phyloP scores from a whole-genome alignment of 1,140 invertebrate species.

The Caenorhabditis inopinata region DNA sequence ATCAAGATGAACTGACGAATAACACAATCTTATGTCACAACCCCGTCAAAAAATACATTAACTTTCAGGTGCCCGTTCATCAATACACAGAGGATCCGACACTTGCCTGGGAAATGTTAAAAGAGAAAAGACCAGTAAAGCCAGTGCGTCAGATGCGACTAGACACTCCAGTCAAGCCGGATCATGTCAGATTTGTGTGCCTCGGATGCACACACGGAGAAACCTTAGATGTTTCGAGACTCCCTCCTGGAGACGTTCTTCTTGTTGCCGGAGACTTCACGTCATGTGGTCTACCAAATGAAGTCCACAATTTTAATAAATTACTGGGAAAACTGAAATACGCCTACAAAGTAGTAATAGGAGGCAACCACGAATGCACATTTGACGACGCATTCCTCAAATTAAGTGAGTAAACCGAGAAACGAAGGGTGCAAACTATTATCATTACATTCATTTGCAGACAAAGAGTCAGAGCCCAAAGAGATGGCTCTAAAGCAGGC shows the following conservation, averaged over 20 bases:
- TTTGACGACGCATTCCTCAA: slow-evolving; percentile 71
- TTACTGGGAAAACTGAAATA: slow-evolving; percentile 80
- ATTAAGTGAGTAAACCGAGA: slow-evolving; percentile 34
- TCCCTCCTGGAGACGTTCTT: slow-evolving; percentile 79
- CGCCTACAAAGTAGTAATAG: slow-evolving; percentile 80
- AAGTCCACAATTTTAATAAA: slow-evolving; percentile 78
- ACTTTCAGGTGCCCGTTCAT: slow-evolving; percentile 47
- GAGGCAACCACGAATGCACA: slow-evolving; percentile 82
- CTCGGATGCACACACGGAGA: slow-evolving; percentile 82
- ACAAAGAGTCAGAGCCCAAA: slow-evolving; percentile 48
- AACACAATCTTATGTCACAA: neutral
- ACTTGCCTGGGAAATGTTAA: slow-evolving; percentile 53
- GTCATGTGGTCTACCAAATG: slow-evolving; percentile 75
- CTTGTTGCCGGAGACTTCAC: slow-evolving; percentile 85
- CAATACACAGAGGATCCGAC: slow-evolving; percentile 54
- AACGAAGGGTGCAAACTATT: neutral
- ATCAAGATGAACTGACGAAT: neutral
- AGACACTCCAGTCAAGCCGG: slow-evolving; percentile 48
- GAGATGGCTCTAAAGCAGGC: slow-evolving; percentile 53
- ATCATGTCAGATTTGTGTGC: slow-evolving; percentile 74
- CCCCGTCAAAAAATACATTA: neutral
- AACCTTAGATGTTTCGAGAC: slow-evolving; percentile 72
- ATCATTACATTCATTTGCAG: slow-evolving; percentile 9
- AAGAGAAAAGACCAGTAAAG: slow-evolving; percentile 52
- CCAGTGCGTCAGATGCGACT: slow-evolving; percentile 51